Conservation (phyloP, 2,888 invertebrate species). For the Drosophila prostipennis region DNA sequence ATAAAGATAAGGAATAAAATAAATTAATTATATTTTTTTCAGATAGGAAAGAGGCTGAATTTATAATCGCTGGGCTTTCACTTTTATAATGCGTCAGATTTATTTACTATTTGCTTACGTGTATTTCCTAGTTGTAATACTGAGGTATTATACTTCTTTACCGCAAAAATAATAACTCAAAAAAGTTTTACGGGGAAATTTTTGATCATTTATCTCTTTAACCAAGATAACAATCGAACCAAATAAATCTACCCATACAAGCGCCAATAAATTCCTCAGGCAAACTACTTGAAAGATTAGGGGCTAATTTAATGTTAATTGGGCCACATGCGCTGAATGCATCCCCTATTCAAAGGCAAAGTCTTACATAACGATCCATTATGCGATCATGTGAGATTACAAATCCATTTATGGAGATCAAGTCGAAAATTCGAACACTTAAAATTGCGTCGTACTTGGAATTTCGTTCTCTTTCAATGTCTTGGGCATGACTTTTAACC, state of each 20-base stretch:
- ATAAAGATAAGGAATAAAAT: constrained; percentile 16
- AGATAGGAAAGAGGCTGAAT: neutral
- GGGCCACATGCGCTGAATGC: neutral
- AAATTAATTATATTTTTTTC: neutral
- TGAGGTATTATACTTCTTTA: no score
- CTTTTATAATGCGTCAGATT: neutral
- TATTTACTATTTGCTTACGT: constrained; percentile 7
- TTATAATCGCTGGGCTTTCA: neutral
- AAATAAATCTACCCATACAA: constrained; percentile 8
- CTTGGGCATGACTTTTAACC: constrained; percentile 14
- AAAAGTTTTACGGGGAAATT: no score
- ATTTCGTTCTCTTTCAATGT: constrained; percentile 1
- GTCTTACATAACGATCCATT: constrained; percentile 9
- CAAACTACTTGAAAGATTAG: constrained; percentile 42
- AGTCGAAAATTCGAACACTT: constrained; percentile 12
- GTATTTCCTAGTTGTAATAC: neutral
- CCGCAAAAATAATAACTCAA: no score
- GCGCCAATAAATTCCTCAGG: constrained; percentile 22
- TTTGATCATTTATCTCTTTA: neutral
- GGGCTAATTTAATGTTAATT: constrained; percentile 1
- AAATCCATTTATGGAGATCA: constrained; percentile 42
- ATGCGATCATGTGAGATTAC: constrained; percentile 18
- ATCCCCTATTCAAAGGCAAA: constrained; percentile 12
- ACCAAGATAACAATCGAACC: neutral
- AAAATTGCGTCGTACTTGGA: constrained; percentile 46